A percentile compares a stretch with the other conserved stretches of the same genome.
Conservation (phyloP, 2,888 invertebrate genomes). For the Lissocephala sabroskyi region DNA sequence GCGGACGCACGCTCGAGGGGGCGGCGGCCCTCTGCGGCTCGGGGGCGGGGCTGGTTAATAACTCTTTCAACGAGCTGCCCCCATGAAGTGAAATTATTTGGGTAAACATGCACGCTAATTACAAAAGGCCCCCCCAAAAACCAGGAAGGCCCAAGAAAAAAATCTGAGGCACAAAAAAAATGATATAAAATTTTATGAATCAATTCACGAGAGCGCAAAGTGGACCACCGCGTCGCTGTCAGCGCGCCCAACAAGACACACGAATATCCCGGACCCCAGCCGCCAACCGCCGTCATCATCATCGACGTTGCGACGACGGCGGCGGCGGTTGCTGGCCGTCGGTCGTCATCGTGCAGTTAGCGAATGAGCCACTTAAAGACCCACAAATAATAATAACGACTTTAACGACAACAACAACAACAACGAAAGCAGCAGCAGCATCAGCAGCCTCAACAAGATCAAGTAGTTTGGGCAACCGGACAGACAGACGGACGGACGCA, state of each 20-base stretch:
- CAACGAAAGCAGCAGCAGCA: constrained; percentile 13
- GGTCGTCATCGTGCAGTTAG: constrained; percentile 50
- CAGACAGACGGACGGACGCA: constrained; percentile 5
- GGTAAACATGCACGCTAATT: constrained; percentile 64
- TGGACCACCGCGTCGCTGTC: constrained; percentile 58
- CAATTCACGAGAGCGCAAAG: constrained; percentile 65
- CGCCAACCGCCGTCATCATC: too few relatives aligned
- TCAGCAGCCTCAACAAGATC: constrained; percentile 29
- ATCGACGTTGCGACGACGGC: too few relatives aligned
- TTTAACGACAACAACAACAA: constrained; percentile 57
- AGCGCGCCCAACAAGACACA: constrained; percentile 18
- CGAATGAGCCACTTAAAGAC: constrained; percentile 66
- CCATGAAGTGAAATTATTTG: constrained; percentile 65
- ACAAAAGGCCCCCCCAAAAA: constrained; percentile 39
- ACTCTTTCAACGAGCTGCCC: constrained; percentile 58
- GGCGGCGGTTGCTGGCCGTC: too few relatives aligned
- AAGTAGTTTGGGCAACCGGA: constrained; percentile 16
- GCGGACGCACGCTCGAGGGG: constrained; percentile 42
- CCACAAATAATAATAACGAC: constrained; percentile 65
- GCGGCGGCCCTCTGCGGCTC: not conserved
- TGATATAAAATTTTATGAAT: constrained; percentile 65
- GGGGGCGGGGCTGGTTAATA: constrained; percentile 39
- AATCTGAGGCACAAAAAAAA: constrained; percentile 35
- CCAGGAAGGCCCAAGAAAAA: constrained; percentile 6
- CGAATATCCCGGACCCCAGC: constrained; percentile 1